phyloP scores from a whole-genome alignment of 2,888 invertebrate species.

The Ennomos fuscantarius region DNA sequence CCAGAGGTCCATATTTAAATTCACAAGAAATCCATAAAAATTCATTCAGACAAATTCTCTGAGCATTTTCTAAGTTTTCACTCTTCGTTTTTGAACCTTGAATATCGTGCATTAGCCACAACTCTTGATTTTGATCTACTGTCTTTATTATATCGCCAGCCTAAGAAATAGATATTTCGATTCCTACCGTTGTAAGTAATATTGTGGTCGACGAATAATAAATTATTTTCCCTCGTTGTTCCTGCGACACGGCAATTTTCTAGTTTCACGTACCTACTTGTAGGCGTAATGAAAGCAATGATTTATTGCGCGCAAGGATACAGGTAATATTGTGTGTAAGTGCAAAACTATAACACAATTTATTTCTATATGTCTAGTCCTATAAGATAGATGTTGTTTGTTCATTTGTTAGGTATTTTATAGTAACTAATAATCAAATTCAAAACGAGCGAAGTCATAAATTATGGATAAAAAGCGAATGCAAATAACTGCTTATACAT shows the following conservation, averaged over 20 bases:
- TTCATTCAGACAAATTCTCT: too few relatives aligned
- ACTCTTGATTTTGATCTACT: conserved; percentile 11
- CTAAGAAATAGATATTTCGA: conserved; percentile 30
- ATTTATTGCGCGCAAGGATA: conserved; percentile 36
- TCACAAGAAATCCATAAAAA: too few relatives aligned
- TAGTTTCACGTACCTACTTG: conserved; percentile 43
- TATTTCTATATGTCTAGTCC: not conserved
- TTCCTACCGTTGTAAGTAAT: conserved; percentile 31
- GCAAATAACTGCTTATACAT: too few relatives aligned
- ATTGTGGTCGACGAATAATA: conserved; percentile 39
- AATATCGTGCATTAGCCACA: too few relatives aligned
- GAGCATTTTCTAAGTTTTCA: too few relatives aligned
- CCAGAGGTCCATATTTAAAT: too few relatives aligned
- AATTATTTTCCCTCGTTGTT: conserved; percentile 45
- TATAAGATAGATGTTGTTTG: not conserved
- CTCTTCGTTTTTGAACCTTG: too few relatives aligned
- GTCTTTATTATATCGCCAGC: conserved; percentile 10
- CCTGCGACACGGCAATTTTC: conserved; percentile 46
- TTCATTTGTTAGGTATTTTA: too few relatives aligned
- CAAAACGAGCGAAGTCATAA: too few relatives aligned
- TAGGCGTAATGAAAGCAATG: conserved; percentile 38
- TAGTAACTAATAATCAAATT: too few relatives aligned
- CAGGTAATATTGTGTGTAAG: conserved; percentile 1
- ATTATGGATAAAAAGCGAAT: too few relatives aligned
- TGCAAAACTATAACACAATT: conserved; percentile 20